These are phyloP conservation scores for Melitaea athalia DNA, from an alignment of 2,888 invertebrate species.

Conservation along the genomic window DNA sequence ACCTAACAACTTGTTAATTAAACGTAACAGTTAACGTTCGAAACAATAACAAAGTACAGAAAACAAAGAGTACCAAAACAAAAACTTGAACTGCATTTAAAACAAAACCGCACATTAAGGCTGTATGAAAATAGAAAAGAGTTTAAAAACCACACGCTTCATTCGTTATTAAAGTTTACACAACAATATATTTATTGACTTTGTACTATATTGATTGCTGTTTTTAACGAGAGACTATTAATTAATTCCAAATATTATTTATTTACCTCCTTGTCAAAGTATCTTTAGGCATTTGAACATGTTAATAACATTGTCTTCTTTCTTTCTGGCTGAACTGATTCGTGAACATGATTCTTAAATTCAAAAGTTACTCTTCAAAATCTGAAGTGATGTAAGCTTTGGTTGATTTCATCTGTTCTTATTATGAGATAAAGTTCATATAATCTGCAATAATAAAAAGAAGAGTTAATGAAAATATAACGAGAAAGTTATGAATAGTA, in stretches of 20 bases:
- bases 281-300: constrained; percentile 57
- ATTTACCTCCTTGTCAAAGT: constrained; percentile 48
- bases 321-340: no score
- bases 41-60: constrained; percentile 24
- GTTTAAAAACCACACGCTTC: background rate
- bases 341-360: no score
- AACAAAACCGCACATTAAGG: constrained; percentile 80
- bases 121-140: constrained; percentile 33
- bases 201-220: background rate
- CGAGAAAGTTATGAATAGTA: constrained; percentile 24
- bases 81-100: constrained; percentile 50
- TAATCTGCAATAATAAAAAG: constrained; percentile 45
- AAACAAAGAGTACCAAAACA: constrained; percentile 51
- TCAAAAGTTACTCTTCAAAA: background rate
- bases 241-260: background rate
- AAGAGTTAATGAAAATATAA: constrained; percentile 31
- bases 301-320: no score
- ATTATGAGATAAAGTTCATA: background rate
- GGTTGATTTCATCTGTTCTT: background rate
- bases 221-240: background rate
- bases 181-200: background rate
- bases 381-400: background rate
- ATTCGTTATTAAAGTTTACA: background rate
- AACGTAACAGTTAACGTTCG: constrained; percentile 11
- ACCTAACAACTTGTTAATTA: constrained; percentile 8